A percentile compares a stretch with the other conserved stretches of the same genome.
phyloP scores from a whole-genome alignment of 2,797 vertebrate genomes.

The Sebastiscus albofasciatus region DNA sequence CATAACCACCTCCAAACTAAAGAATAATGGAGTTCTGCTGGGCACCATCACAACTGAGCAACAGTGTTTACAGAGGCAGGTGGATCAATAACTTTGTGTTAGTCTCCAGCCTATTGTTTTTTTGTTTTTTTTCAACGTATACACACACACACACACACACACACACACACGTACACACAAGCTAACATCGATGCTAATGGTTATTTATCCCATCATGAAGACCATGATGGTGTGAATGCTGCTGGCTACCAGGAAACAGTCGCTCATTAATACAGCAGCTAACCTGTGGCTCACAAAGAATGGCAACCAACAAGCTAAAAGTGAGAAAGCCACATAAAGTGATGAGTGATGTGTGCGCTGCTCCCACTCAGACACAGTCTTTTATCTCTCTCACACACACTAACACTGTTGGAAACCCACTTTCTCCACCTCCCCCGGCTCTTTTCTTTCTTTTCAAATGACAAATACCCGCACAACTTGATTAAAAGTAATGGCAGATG shows the following conservation, averaged over 20 bases:
- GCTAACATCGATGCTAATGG: background rate
- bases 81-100: constrained; percentile 48
- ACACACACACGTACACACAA: background rate
- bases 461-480: constrained; percentile 17
- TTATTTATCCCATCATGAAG: constrained; percentile 30
- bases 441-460: constrained; percentile 38
- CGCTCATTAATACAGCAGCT: constrained; percentile 12
- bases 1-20: constrained; percentile 37
- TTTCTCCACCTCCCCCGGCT: background rate
- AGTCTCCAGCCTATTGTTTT: constrained; percentile 9
- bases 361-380: constrained; percentile 1
- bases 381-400: background rate
- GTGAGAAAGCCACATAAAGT: background rate
- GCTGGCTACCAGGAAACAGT: background rate
- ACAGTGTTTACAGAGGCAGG: constrained; percentile 33
- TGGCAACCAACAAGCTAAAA: constrained; percentile 11
- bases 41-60: constrained; percentile 38
- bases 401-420: background rate
- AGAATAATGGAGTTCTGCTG: constrained; percentile 47
- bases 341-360: background rate
- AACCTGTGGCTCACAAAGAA: background rate
- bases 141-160: background rate
- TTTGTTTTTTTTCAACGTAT: background rate
- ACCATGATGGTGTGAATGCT: background rate
- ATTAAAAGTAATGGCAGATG: constrained; percentile 54